Base-by-base conservation (phyloP, 2,113 vertebrate species). In the Psittacula cyanocephala region DNA sequence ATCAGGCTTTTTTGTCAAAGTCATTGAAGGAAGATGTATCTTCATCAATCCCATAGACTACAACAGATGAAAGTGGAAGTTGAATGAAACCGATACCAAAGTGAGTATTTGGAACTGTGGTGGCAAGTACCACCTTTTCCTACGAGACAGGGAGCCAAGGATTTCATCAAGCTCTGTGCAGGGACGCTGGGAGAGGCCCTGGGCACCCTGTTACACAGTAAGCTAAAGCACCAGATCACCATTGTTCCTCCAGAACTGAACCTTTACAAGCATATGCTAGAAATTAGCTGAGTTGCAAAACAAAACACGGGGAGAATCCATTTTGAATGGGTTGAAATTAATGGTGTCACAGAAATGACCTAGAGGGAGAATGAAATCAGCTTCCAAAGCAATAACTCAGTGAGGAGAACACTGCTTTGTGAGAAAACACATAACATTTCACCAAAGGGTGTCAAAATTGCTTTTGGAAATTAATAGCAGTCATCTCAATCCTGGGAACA, bases 201-300 rank as follows among this genome's bases (percentile, higher is more conserved):
- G 69, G 65, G 60, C 31, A 27, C 79, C 37, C 50, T 37, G 17
- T 22, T 49, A 13, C 46, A 20, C 18, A n/a, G 44, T 29, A 64
- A 63, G 18, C 33, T 63, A 24, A 53, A 15, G 49, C 11, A 16
- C 52, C 67, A 69, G n/a, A 50, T 41, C 20, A 37, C 47, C 35
- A 70, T 49, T 80, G 59, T 41, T 86, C 31, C n/a, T 93, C 80
- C 82, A 41, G 19, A 9, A 33, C 52, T 0, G 10, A 87, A 44
- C 33, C 20, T 88, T 35, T 33, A 29, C 6, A 17, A 91, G 53
- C 81, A 89, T 74, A 59, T 94, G 95, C 83, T 91, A 70, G 57
- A 91, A 81, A 89, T 94, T 53, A 96, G n/a, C 55, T 35, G 76
- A 76, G 44, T 91, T 96, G 89, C 93, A 17, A 91, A 95, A 86